Percentiles rank a stretch among this genome's conserved stretches.
Evolutionary conservation across 2,888 invertebrate genomes (phyloP).

Genomic region (Eulithis testata): DNA sequence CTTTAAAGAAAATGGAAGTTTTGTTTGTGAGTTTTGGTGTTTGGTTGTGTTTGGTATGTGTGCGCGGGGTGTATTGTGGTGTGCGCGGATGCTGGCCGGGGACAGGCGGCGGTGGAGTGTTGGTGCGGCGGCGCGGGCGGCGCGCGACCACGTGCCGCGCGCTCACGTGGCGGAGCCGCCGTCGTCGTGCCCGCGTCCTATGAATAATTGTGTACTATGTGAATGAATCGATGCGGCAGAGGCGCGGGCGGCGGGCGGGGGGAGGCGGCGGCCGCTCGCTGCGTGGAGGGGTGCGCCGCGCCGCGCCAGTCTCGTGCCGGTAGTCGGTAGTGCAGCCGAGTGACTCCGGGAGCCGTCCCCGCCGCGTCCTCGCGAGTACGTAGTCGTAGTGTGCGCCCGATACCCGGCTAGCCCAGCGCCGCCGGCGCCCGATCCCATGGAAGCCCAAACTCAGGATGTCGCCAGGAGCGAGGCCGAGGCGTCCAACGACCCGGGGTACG

Average conservation of each 20-base stretch:
- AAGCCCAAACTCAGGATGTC: conserved; percentile 91
- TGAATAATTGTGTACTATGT: conserved; percentile 83
- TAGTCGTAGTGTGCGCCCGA: conserved; percentile 86
- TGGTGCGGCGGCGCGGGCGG: conserved; percentile 46
- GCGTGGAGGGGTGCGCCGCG: conserved; percentile 77
- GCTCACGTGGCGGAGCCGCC: conserved; percentile 78
- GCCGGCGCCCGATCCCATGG: conserved; percentile 85
- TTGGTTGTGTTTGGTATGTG: neutral
- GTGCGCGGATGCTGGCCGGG: conserved; percentile 12
- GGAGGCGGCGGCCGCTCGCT: conserved; percentile 62
- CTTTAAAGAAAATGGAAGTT: neutral
- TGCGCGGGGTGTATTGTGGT: neutral
- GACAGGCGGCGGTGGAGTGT: conserved; percentile 8
- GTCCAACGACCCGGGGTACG: conserved; percentile 97
- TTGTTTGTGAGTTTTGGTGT: neutral
- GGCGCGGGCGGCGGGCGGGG: conserved; percentile 64
- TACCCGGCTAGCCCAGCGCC: conserved; percentile 72
- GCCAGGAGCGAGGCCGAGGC: conserved; percentile 94
- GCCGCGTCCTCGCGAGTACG: conserved; percentile 83
- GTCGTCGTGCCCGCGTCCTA: conserved; percentile 76
- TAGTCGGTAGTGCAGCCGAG: conserved; percentile 88
- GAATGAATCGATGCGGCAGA: conserved; percentile 83
- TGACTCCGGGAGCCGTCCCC: conserved; percentile 86
- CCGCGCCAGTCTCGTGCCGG: conserved; percentile 88
- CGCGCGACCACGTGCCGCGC: conserved; percentile 78